Base-by-base conservation (phyloP, 2,113 vertebrate species). In the Lontra canadensis region DNA sequence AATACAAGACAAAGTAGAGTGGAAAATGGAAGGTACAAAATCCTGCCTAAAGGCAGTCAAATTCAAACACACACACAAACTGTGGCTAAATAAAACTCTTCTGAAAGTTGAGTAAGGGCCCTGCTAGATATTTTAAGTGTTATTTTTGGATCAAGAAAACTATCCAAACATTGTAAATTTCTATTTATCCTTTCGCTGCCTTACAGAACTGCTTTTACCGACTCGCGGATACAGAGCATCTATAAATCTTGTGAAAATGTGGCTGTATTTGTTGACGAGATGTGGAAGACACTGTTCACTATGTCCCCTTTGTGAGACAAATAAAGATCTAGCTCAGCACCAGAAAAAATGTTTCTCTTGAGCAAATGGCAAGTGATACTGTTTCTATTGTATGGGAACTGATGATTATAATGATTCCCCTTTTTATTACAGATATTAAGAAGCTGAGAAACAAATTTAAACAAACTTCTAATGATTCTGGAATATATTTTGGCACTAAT, bases 381-480 rank as follows among this genome's bases (percentile, higher is more conserved):
- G 21, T 90, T 95, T 90, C 69, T 93, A 84, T 39, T 83, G 3
- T 57, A 71, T 15, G 14, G 42, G 11, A 49, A 63, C n/a, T 83
- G 42, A 74, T 69, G 63, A 73, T 59, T 94, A 1, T 81, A 95
- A 92, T 80, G 83, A 87, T 83, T 92, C 89, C 23, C 13, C 23
- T 82, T 96, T 92, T 83, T 87, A 87, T 92, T 83, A 21, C 34
- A 26, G 47, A 39, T 91, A 95, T 10, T 71, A 76, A 95, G 39
- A 88, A 88, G 76, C 25, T 36, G 52, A 76, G 49, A 88, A 91
- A 95, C 47, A 93, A 94, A 96, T 80, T 44, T 76, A 89, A 92
- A 52, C 88, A 88, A 83, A 88, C 26, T 83, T 90, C 52, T 82
- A 84, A 42, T 49, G 86, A 89, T 73, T 92, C 55, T 59, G 42